phyloP scores from a whole-genome alignment of 2,113 vertebrate species.

The human (Homo sapiens) region GRCh38 chr5:176153001-176153500 shows the following conservation, averaged over 20 bases:
- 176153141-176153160: not conserved
- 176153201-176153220: not conserved
- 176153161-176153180: not conserved
- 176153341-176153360: not conserved
- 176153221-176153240: not conserved
- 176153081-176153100: not conserved
- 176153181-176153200: not conserved
- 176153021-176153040: not conserved
- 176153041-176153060: not conserved
- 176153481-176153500: not conserved
- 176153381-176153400: conserved; percentile 34
- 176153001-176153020: not conserved
- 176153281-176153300: not conserved
- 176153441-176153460: not conserved
- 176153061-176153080: not conserved
- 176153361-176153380: conserved; percentile 10
- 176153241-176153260: conserved; percentile 15
- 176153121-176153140: not conserved
- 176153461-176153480: not conserved
- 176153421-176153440: not conserved
- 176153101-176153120: not conserved
- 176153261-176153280: not conserved
- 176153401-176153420: not conserved
- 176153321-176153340: not conserved
- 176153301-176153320: not conserved